These are phyloP conservation scores for Petrocephalus sullivani DNA, from an alignment of 2,797 vertebrate species.

Conservation along the genomic window DNA sequence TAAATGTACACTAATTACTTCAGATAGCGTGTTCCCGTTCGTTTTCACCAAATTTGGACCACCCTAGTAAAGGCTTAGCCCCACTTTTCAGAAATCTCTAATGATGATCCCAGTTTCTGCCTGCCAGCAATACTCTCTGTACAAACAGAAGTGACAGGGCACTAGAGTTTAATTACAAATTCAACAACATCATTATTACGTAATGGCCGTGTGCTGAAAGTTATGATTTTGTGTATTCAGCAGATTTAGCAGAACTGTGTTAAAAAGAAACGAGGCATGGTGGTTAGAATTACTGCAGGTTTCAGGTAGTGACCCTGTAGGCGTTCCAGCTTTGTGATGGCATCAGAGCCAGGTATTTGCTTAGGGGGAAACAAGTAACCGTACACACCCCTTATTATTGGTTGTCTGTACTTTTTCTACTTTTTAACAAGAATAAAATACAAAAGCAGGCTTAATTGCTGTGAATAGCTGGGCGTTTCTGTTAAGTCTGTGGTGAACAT, in stretches of 20 bases:
- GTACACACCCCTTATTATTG: neutral
- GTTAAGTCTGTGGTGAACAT: neutral
- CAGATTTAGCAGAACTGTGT: neutral
- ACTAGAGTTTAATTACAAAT: neutral
- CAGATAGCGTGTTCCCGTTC: neutral
- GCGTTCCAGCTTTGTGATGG: neutral
- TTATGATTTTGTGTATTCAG: neutral
- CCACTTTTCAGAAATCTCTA: neutral
- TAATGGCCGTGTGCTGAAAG: neutral
- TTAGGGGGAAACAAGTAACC: neutral
- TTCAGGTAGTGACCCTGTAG: neutral
- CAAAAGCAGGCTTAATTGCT: slow-evolving; percentile 3
- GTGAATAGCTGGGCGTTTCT: neutral
- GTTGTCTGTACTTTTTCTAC: neutral
- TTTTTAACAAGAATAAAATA: neutral
- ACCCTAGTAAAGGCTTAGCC: neutral
- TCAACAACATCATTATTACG: neutral
- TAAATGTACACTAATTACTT: neutral
- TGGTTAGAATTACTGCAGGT: neutral
- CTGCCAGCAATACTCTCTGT: neutral
- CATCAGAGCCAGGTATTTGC: neutral
- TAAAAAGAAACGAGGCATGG: neutral
- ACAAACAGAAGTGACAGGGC: neutral
- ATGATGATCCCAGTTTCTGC: neutral
- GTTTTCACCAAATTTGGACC: neutral